A percentile compares a stretch with the other conserved stretches of the same genome.
These are phyloP conservation scores for Zapus hudsonius DNA, from an alignment of 2,113 vertebrate species.

Conservation along the genomic window DNA sequence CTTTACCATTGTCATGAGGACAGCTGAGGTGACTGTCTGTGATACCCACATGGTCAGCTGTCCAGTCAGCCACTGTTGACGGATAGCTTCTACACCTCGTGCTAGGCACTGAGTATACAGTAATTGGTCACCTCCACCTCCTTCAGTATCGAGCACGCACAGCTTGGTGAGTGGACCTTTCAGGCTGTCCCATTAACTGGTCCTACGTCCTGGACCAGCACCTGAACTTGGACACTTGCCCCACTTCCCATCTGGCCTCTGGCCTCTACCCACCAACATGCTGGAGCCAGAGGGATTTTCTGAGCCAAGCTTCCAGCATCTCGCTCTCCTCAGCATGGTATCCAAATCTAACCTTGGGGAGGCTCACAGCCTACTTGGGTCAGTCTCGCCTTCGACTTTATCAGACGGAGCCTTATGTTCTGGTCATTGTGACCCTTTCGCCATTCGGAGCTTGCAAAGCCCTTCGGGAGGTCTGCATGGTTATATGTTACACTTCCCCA, in stretches of 20 bases:
- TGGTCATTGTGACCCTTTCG: background rate
- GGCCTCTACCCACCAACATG: background rate
- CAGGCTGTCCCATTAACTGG: background rate
- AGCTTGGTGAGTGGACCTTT: background rate
- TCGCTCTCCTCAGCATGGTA: background rate
- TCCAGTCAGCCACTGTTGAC: rapidly evolving
- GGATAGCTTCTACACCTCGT: too few species aligned
- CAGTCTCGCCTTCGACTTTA: background rate
- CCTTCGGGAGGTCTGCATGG: background rate
- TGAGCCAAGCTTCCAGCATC: background rate
- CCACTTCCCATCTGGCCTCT: background rate
- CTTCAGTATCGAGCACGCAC: background rate
- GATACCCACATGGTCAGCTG: background rate
- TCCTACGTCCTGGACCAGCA: background rate
- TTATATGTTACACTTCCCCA: background rate
- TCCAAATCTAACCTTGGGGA: background rate
- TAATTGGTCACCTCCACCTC: too few species aligned
- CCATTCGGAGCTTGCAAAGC: too few species aligned
- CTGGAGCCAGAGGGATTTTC: background rate
- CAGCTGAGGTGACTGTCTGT: background rate
- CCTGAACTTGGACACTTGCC: background rate
- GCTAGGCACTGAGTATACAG: background rate
- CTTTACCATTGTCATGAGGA: rapidly evolving
- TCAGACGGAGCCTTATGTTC: rapidly evolving
- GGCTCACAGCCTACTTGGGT: too few species aligned